Evolutionary conservation across 2,888 invertebrate genomes (phyloP).

Genomic region (Keiferia lycopersicella): DNA sequence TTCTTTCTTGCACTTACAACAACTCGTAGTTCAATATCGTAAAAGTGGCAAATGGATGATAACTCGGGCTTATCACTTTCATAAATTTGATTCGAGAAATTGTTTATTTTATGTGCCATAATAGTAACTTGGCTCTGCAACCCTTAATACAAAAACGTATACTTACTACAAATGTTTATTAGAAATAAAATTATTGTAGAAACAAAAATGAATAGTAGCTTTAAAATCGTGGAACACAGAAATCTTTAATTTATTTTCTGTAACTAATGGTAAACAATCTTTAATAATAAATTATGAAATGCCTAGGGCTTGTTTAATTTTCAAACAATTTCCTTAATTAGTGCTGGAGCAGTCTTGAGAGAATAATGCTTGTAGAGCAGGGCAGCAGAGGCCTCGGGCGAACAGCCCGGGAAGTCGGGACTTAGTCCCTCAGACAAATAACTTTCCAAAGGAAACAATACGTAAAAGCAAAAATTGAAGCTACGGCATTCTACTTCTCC

Average conservation of each 20-base stretch:
- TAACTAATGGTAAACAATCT: constrained; percentile 47
- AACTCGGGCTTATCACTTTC: constrained; percentile 5
- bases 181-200: no score
- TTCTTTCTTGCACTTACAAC: no score
- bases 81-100: background rate
- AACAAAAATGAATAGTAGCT: no score
- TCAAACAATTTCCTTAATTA: constrained; percentile 70
- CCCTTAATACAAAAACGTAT: background rate
- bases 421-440: background rate
- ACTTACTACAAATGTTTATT: no score
- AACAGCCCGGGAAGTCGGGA: background rate
- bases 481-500: no score
- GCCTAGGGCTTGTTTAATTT: constrained; percentile 54
- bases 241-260: constrained; percentile 24
- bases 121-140: constrained; percentile 27
- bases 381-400: constrained; percentile 31
- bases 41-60: background rate
- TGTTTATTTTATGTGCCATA: background rate
- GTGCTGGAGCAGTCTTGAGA: constrained; percentile 59
- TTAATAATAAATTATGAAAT: constrained; percentile 55
- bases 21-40: background rate
- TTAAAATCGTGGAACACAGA: no score
- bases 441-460: no score
- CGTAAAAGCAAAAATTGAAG: no score
- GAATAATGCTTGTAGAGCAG: constrained; percentile 56